Conservation (phyloP, 2,113 vertebrate genomes). For the Hirundichthys speculiger region DNA sequence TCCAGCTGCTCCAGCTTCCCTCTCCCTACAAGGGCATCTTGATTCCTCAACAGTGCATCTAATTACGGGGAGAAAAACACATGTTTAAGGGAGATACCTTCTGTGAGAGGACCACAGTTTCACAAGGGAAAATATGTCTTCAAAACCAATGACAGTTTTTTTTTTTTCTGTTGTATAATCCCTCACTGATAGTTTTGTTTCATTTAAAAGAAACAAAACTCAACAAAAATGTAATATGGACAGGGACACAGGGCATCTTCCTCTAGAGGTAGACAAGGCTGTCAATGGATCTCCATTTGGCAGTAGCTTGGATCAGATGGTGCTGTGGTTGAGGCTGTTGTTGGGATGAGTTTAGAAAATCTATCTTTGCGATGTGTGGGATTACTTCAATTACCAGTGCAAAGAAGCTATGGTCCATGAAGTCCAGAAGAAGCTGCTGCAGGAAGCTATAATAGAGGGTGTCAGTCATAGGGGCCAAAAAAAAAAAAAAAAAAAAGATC, state of each 20-base stretch:
- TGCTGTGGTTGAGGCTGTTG: background rate
- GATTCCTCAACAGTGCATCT: slow-evolving; percentile 68
- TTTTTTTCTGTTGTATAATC: slow-evolving; percentile 13
- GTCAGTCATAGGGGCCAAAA: background rate
- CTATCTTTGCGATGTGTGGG: background rate
- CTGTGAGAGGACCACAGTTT: slow-evolving; percentile 31
- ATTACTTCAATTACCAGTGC: background rate
- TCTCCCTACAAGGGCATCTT: slow-evolving; percentile 68
- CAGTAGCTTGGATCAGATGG: background rate
- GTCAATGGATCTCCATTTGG: background rate
- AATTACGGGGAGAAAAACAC: slow-evolving; percentile 66
- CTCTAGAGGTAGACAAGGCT: background rate
- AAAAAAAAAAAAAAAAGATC: too few species aligned
- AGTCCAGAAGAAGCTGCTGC: background rate
- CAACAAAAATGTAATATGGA: background rate
- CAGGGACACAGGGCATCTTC: too few species aligned
- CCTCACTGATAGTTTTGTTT: background rate
- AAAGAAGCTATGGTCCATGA: background rate
- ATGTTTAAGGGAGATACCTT: slow-evolving; percentile 41
- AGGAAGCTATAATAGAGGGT: background rate
- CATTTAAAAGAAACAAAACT: background rate
- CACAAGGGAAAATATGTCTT: background rate
- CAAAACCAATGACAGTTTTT: slow-evolving; percentile 7
- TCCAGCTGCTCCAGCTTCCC: slow-evolving; percentile 65
- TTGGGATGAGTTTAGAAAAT: background rate